These are phyloP conservation scores for Ditylenchus weischeri DNA, from an alignment of 2,888 invertebrate species.

Conservation along the genomic window DNA sequence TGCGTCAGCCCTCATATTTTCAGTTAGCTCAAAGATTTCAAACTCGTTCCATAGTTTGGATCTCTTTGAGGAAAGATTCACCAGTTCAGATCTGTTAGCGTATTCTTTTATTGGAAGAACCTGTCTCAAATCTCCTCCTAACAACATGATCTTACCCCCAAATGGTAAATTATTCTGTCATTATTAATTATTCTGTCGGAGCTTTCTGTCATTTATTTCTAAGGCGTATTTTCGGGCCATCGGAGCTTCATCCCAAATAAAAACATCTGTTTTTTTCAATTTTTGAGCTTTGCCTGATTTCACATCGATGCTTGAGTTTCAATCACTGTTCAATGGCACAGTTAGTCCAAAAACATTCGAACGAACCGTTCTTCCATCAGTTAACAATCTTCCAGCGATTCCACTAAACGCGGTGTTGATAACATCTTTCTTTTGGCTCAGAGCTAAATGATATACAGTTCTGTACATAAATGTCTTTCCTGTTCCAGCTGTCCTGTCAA, in stretches of 20 bases:
- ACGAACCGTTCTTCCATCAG: too few species aligned
- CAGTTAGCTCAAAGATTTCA: slow-evolving; percentile 19
- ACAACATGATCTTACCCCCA: slow-evolving; percentile 28
- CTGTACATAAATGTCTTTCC: too few species aligned
- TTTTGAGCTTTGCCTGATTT: background rate
- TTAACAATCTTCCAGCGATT: too few species aligned
- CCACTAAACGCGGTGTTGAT: too few species aligned
- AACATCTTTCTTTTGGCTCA: too few species aligned
- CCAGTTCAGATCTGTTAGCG: background rate
- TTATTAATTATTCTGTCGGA: slow-evolving; percentile 28
- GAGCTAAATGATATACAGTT: too few species aligned
- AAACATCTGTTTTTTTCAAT: slow-evolving; percentile 6
- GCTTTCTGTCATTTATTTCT: slow-evolving; percentile 14
- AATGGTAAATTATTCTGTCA: slow-evolving; percentile 21
- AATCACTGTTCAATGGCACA: slow-evolving; percentile 12
- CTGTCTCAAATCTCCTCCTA: slow-evolving; percentile 23
- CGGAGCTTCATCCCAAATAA: slow-evolving; percentile 31
- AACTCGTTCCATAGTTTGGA: slow-evolving; percentile 23
- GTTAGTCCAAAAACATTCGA: too few species aligned
- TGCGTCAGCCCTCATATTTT: slow-evolving; percentile 29
- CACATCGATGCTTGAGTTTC: slow-evolving; percentile 6
- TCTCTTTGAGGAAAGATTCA: background rate
- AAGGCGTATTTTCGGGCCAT: slow-evolving; percentile 30
- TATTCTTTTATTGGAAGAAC: slow-evolving; percentile 22
- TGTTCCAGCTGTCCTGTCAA: too few species aligned